A percentile compares a stretch with the other conserved stretches of the same genome.
These are phyloP conservation scores for Acrocyrtus sp. DNA, from an alignment of 2,888 invertebrate species.

Conservation along the genomic window DNA sequence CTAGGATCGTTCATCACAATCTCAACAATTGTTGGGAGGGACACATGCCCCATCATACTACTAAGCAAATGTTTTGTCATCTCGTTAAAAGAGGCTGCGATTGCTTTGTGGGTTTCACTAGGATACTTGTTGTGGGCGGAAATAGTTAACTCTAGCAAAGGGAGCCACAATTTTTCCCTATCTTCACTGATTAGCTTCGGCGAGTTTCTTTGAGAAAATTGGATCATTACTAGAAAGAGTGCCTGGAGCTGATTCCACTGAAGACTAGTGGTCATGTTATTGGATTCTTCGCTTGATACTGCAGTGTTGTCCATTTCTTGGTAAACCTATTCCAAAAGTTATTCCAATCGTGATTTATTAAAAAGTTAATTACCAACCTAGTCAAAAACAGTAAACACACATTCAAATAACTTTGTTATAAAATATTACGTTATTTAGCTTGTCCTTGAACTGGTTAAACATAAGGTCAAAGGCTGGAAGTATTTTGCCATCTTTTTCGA, in stretches of 20 bases:
- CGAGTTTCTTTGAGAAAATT: constrained; percentile 69
- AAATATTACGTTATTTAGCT: constrained; percentile 56
- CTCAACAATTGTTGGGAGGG: constrained; percentile 69
- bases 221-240: constrained; percentile 65
- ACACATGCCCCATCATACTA: constrained; percentile 70
- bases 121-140: constrained; percentile 67
- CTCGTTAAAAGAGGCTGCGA: constrained; percentile 66
- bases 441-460: constrained; percentile 63
- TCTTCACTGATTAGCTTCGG: constrained; percentile 67
- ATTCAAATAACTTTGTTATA: not conserved
- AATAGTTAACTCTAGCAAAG: constrained; percentile 67
- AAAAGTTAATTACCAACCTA: not conserved
- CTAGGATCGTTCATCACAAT: constrained; percentile 69
- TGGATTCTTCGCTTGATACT: not conserved
- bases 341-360: not conserved
- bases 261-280: constrained; percentile 21
- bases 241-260: constrained; percentile 62
- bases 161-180: constrained; percentile 69
- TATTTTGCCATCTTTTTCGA: constrained; percentile 81
- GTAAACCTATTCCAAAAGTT: constrained; percentile 30
- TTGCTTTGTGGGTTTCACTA: constrained; percentile 57
- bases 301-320: constrained; percentile 45
- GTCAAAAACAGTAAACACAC: too few relatives aligned
- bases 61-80: constrained; percentile 69
- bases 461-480: constrained; percentile 74